Conservation (phyloP, 35 echinoderm and acorn worm species). For the Hemicentrotus pulcherrimus region DNA sequence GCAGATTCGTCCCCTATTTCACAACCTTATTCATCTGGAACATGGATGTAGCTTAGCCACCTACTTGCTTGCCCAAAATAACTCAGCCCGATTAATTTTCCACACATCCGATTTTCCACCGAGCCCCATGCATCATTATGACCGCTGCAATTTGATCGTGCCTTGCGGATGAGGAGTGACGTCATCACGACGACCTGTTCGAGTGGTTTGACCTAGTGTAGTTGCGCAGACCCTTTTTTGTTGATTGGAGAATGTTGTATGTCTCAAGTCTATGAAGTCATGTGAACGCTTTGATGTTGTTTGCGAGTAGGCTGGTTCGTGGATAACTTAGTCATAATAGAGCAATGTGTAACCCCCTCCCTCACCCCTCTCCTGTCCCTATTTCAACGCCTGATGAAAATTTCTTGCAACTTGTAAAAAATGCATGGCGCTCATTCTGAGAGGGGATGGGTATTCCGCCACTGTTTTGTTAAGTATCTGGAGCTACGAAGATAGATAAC, state of each 20-base stretch:
- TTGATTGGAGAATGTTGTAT: not conserved
- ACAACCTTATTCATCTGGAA: not conserved
- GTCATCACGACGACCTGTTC: conserved; percentile 22
- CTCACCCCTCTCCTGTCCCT: no score
- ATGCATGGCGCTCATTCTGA: no score
- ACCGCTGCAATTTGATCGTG: not conserved
- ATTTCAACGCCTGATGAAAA: no score
- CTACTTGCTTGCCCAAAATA: not conserved
- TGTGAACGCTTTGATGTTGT: no score
- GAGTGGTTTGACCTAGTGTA: not conserved
- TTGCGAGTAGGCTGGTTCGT: no score
- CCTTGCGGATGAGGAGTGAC: not conserved
- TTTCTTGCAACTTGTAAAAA: no score
- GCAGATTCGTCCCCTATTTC: not conserved
- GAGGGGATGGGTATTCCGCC: no score
- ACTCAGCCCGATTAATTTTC: not conserved
- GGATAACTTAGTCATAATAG: no score
- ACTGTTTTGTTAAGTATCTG: no score
- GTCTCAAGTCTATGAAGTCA: no score
- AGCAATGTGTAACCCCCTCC: no score
- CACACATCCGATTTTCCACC: not conserved
- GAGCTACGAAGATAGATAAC: no score
- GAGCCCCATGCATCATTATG: not conserved
- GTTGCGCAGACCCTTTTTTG: not conserved
- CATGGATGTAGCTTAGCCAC: not conserved